Percentiles rank a stretch among this genome's conserved stretches.
Evolutionary conservation across 2,113 vertebrate genomes (phyloP).

Genomic region (Phaetusa simplex): DNA sequence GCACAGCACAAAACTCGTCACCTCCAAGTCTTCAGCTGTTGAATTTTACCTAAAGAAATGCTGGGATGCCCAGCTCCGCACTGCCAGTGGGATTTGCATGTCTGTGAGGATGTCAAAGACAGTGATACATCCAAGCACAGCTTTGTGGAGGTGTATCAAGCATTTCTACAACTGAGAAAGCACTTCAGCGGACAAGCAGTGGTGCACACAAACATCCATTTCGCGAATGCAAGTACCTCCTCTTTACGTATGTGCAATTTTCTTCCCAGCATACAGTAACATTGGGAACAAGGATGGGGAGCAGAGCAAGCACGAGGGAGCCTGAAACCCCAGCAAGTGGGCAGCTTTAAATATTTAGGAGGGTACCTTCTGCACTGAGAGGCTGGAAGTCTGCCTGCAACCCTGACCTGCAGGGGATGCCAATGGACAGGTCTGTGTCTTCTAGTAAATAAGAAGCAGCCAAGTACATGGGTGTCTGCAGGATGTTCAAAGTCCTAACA

Average conservation of each 20-base stretch:
- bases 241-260: background rate
- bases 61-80: background rate
- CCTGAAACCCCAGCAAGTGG: background rate
- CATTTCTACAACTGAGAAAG: background rate
- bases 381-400: background rate
- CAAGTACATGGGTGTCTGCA: background rate
- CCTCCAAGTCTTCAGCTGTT: background rate
- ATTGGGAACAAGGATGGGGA: background rate
- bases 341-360: background rate
- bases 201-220: background rate
- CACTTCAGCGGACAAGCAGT: background rate
- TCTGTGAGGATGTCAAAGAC: background rate
- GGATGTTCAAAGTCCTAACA: background rate
- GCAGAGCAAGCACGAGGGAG: background rate
- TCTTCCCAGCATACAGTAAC: background rate
- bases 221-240: background rate
- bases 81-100: background rate
- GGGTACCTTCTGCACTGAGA: background rate
- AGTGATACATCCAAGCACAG: background rate
- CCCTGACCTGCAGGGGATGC: background rate
- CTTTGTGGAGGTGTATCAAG: background rate
- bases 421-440: background rate
- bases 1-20: background rate
- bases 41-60: background rate
- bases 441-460: background rate